Conservation (phyloP, 2,888 invertebrate species). For the Marasmarcha lunaedactyla region DNA sequence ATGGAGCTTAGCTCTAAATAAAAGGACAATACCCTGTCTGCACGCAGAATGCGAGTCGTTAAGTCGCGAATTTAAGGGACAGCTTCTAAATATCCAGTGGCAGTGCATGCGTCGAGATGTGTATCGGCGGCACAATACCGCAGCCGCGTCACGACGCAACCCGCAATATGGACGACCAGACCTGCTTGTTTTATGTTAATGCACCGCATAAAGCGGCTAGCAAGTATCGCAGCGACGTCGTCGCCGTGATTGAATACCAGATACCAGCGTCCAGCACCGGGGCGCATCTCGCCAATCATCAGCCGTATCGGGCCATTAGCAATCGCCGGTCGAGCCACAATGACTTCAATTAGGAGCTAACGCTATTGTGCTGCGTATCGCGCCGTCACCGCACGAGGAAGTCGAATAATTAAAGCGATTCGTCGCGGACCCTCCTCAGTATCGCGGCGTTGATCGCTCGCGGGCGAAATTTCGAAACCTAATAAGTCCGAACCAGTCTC, state of each 20-base stretch:
- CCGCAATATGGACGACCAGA: constrained; percentile 62
- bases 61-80: constrained; percentile 62
- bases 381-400: constrained; percentile 26
- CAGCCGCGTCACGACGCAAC: constrained; percentile 57
- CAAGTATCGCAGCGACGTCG: constrained; percentile 43
- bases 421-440: constrained; percentile 29
- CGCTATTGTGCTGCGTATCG: constrained; percentile 31
- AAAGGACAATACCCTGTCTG: constrained; percentile 26
- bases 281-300: constrained; percentile 7
- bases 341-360: constrained; percentile 31
- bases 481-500: constrained; percentile 63
- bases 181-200: constrained; percentile 67
- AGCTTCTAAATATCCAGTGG: constrained; percentile 64
- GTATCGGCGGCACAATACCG: constrained; percentile 66
- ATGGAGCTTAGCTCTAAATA: constrained; percentile 19
- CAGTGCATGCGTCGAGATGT: constrained; percentile 56
- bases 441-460: constrained; percentile 56
- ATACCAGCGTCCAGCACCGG: constrained; percentile 25
- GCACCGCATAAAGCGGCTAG: constrained; percentile 42
- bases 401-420: constrained; percentile 49
- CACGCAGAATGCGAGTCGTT: constrained; percentile 61
- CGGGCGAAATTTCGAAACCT: constrained; percentile 58
- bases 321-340: constrained; percentile 18
- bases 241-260: constrained; percentile 48
- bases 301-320: constrained; percentile 4